Evolutionary conservation across 2,113 vertebrate species (phyloP).

Genomic region (Jaculus jaculus): DNA sequence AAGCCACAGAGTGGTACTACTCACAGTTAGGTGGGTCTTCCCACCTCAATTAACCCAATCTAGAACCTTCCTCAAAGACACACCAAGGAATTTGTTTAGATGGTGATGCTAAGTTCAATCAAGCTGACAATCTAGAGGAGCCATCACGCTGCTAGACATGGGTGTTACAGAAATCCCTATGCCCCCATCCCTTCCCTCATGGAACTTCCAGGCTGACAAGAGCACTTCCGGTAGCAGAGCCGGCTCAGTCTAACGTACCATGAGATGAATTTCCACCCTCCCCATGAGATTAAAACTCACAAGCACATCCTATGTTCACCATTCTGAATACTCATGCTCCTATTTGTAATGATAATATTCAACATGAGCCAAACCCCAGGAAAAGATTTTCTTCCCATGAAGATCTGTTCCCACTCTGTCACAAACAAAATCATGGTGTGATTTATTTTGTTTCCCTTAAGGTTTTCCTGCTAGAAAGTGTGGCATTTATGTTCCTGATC

Average conservation of each 20-base stretch:
- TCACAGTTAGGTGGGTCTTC: no score
- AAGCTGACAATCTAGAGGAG: no score
- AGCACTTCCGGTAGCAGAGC: background rate
- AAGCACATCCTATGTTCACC: background rate
- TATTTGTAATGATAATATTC: constrained; percentile 10
- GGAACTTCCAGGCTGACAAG: background rate
- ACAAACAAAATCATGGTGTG: background rate
- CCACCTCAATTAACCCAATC: no score
- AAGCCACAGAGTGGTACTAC: no score
- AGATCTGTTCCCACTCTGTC: background rate
- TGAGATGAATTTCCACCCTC: background rate
- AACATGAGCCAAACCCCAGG: background rate
- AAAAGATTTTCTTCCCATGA: background rate
- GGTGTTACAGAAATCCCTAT: background rate
- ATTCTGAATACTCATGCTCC: background rate
- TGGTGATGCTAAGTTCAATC: no score
- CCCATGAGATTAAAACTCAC: background rate
- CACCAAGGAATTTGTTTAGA: no score
- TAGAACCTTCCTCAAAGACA: no score
- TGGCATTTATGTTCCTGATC: background rate
- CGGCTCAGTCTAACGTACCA: background rate
- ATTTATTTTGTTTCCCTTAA: constrained; percentile 43
- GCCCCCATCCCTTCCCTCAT: background rate
- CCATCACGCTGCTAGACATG: background rate
- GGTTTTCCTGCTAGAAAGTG: background rate